phyloP scores from a whole-genome alignment of 2,113 vertebrate species.

The Clinocottus analis region DNA sequence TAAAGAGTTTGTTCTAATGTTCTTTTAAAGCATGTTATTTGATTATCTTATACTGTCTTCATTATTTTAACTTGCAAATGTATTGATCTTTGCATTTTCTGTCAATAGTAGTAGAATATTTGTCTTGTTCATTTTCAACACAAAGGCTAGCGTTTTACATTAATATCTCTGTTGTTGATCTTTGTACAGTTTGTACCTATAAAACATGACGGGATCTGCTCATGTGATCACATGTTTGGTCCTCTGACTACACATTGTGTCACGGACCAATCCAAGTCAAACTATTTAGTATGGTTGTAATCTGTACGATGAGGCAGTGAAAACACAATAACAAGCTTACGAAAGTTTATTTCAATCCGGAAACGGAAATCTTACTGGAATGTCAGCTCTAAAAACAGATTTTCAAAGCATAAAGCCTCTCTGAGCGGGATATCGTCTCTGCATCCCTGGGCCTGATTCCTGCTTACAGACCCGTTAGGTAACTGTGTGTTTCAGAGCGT shows the following conservation, averaged over 20 bases:
- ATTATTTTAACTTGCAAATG: conserved; percentile 1
- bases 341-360: conserved; percentile 46
- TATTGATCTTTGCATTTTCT: not conserved
- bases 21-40: not conserved
- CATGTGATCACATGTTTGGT: not conserved
- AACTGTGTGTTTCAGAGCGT: conserved; percentile 25
- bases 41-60: not conserved
- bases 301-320: conserved; percentile 22
- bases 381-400: conserved; percentile 49
- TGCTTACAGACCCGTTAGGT: conserved; percentile 50
- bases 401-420: conserved; percentile 48
- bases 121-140: conserved; percentile 29
- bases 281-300: conserved; percentile 11
- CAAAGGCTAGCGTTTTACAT: not conserved
- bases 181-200: not conserved
- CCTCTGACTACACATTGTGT: conserved; percentile 10
- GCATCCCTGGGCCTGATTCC: conserved; percentile 32
- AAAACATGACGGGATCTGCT: not conserved
- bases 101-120: not conserved
- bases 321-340: conserved; percentile 48
- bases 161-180: not conserved
- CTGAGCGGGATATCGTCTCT: conserved; percentile 29
- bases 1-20: conserved; percentile 43
- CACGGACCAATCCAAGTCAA: conserved; percentile 10
- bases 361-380: conserved; percentile 60